phyloP scores from a whole-genome alignment of 2,113 vertebrate genomes.

The Pomatorhinus ruficollis region DNA sequence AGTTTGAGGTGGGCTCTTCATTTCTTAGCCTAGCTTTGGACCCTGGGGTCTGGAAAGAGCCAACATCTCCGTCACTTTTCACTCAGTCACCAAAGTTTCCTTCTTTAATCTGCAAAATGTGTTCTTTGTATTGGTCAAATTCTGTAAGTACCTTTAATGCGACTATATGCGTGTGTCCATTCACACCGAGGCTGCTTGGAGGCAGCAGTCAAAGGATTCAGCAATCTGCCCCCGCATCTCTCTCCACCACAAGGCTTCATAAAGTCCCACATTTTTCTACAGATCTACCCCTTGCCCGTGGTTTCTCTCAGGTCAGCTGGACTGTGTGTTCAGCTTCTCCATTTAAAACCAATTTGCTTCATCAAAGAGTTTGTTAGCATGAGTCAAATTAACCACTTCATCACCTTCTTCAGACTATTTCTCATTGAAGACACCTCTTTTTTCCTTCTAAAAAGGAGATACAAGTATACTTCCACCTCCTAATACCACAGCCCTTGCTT shows the following conservation, averaged over 20 bases:
- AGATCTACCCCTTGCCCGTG: not conserved
- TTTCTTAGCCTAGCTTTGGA: not conserved
- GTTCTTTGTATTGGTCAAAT: not conserved
- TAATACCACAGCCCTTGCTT: not conserved
- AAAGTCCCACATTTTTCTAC: not conserved
- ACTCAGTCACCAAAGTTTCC: not conserved
- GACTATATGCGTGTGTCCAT: rapidly evolving
- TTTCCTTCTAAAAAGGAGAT: not conserved
- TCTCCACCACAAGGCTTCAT: not conserved
- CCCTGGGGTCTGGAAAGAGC: not conserved
- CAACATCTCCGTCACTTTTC: not conserved
- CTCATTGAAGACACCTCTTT: not conserved
- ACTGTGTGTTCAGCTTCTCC: not conserved
- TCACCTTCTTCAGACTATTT: not conserved
- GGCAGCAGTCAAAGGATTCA: not conserved
- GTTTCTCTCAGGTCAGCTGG: not conserved
- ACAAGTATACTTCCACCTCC: not conserved
- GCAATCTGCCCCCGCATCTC: not conserved
- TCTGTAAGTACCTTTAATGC: not conserved
- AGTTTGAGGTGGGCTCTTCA: not conserved
- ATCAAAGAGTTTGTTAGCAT: not conserved
- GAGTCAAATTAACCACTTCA: not conserved
- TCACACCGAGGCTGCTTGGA: not conserved
- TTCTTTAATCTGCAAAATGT: not conserved
- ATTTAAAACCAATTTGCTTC: not conserved